Evolutionary conservation across 2,888 invertebrate genomes (phyloP).

Genomic region (Archips xylosteana): DNA sequence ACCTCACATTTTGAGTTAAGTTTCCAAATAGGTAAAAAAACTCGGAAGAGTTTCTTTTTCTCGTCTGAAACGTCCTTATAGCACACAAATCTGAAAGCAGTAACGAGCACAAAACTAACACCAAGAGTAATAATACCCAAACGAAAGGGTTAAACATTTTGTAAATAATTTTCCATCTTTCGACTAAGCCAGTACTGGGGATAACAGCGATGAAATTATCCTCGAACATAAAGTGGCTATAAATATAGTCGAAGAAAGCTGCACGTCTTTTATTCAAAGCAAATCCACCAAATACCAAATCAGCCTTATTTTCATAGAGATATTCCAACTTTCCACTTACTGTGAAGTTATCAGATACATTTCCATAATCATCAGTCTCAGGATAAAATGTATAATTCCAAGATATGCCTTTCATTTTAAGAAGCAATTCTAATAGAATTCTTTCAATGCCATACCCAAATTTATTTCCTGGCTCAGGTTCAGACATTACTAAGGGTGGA

Average conservation of each 20-base stretch:
- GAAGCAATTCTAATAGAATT: constrained; percentile 30
- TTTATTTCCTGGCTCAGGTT: constrained; percentile 4
- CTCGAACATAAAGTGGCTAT: constrained; percentile 32
- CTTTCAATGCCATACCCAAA: constrained; percentile 37
- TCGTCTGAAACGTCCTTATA: no score
- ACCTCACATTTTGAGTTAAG: constrained; percentile 3
- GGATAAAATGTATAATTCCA: constrained; percentile 36
- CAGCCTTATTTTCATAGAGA: constrained; percentile 33
- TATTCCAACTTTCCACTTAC: constrained; percentile 35
- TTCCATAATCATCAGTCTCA: constrained; percentile 28
- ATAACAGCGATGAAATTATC: constrained; percentile 30
- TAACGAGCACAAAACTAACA: constrained; percentile 13
- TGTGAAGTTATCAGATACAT: constrained; percentile 37
- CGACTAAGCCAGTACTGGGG: constrained; percentile 23
- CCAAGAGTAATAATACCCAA: constrained; percentile 30
- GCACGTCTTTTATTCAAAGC: constrained; percentile 27
- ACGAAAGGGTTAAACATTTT: constrained; percentile 24
- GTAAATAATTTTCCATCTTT: constrained; percentile 42
- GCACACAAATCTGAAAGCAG: constrained; percentile 11
- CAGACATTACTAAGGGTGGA: constrained; percentile 35
- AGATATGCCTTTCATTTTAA: constrained; percentile 17
- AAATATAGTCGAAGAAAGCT: constrained; percentile 31
- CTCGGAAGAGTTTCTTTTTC: not conserved
- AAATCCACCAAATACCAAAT: constrained; percentile 38
- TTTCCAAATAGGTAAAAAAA: constrained; percentile 28